phyloP scores from a whole-genome alignment of 2,888 invertebrate species.

The Drosophila parthenogenetica region DNA sequence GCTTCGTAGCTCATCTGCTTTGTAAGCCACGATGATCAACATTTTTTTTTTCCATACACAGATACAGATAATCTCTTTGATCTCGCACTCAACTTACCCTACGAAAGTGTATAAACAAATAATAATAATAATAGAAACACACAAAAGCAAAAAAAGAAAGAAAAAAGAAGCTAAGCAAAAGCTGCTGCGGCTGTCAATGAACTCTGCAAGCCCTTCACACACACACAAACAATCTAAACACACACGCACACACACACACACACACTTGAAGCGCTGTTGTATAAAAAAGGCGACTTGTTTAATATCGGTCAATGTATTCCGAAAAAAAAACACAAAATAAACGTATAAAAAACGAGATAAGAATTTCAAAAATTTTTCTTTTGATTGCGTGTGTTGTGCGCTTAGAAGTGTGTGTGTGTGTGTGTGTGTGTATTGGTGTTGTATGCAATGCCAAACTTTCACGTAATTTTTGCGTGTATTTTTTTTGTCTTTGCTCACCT shows the following conservation, averaged over 20 bases:
- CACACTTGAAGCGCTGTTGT: slow-evolving; percentile 31
- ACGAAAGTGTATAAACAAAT: slow-evolving; percentile 11
- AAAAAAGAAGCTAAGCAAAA: slow-evolving; percentile 43
- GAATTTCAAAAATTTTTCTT: slow-evolving; percentile 77
- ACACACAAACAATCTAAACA: slow-evolving; percentile 14
- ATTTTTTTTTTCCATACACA: too few species aligned
- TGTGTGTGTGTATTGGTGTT: slow-evolving; percentile 31
- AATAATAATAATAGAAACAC: slow-evolving; percentile 21
- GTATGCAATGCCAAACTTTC: slow-evolving; percentile 80
- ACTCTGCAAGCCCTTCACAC: slow-evolving; percentile 70
- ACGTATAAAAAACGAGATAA: slow-evolving; percentile 72
- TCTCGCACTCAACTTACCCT: slow-evolving; percentile 1
- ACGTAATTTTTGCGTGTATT: slow-evolving; percentile 73
- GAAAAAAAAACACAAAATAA: slow-evolving; percentile 18
- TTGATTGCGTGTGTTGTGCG: slow-evolving; percentile 66
- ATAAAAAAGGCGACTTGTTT: slow-evolving; percentile 68
- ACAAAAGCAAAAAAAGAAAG: slow-evolving; percentile 19
- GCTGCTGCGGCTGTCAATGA: slow-evolving; percentile 63
- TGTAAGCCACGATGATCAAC: too few species aligned
- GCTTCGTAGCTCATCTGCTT: neutral
- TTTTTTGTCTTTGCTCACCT: slow-evolving; percentile 46
- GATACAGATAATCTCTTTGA: neutral
- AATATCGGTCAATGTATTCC: slow-evolving; percentile 82
- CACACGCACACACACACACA: slow-evolving; percentile 12
- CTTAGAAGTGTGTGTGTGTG: slow-evolving; percentile 22